phyloP scores from a whole-genome alignment of 2,113 vertebrate species.

The Oncorhynchus gorbuscha region DNA sequence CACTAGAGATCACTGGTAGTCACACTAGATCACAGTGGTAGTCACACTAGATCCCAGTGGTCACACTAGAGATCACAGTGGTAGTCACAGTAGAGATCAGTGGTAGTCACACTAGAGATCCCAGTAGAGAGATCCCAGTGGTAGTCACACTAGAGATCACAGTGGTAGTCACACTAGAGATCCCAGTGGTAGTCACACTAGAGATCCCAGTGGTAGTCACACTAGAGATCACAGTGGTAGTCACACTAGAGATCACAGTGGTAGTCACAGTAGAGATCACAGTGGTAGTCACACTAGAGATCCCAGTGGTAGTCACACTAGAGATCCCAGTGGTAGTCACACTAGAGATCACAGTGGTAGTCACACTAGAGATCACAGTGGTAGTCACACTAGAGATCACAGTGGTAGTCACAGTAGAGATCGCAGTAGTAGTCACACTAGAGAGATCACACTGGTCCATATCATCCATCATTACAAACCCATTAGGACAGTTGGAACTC shows the following conservation, averaged over 20 bases:
- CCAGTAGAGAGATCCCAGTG: not conserved
- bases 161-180: not conserved
- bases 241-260: not conserved
- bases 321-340: not conserved
- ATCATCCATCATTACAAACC: conserved; percentile 12
- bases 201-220: not conserved
- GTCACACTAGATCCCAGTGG: no score
- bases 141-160: not conserved
- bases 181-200: not conserved
- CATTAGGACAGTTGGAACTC: not conserved
- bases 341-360: not conserved
- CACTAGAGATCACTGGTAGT: not conserved
- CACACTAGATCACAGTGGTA: not conserved
- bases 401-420: not conserved
- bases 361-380: not conserved
- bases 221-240: not conserved
- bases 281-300: not conserved
- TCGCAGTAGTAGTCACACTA: not conserved
- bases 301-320: not conserved
- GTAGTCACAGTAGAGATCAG: not conserved
- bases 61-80: not conserved
- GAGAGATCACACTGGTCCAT: not conserved
- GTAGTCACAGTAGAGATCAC: not conserved
- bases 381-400: not conserved
- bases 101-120: not conserved